These are phyloP conservation scores for Dioctria rufipes DNA, from an alignment of 2,888 invertebrate species.

Conservation along the genomic window DNA sequence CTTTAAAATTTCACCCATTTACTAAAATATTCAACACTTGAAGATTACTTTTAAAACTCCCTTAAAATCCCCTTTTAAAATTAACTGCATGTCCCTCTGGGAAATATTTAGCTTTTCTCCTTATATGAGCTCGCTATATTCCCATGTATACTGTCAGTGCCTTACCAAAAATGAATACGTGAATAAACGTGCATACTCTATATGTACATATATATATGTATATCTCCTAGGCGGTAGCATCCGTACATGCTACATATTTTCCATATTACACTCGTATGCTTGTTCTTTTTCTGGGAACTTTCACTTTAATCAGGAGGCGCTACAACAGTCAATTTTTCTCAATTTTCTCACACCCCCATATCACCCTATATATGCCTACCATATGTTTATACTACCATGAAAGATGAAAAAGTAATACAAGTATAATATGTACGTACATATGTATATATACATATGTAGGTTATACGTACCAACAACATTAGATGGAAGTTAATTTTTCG, in stretches of 20 bases:
- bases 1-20: slow-evolving; percentile 46
- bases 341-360: slow-evolving; percentile 33
- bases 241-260: too few species aligned
- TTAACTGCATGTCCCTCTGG: slow-evolving; percentile 52
- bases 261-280: neutral
- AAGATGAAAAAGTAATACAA: neutral
- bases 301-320: slow-evolving; percentile 26
- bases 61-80: slow-evolving; percentile 51
- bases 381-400: neutral
- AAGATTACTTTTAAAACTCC: slow-evolving; percentile 52
- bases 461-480: too few species aligned
- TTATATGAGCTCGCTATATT: slow-evolving; percentile 25
- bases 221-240: too few species aligned
- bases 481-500: slow-evolving; percentile 25
- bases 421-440: slow-evolving; percentile 1
- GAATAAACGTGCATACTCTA: too few species aligned
- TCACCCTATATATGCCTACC: neutral
- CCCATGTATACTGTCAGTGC: slow-evolving; percentile 14
- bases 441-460: neutral
- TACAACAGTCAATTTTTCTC: slow-evolving; percentile 40
- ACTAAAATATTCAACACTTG: slow-evolving; percentile 47
- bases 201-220: too few species aligned
- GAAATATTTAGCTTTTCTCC: slow-evolving; percentile 40
- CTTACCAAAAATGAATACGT: neutral
- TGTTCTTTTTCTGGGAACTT: neutral